Evolutionary conservation across 2,797 vertebrate species (phyloP), one percentile per base, ranked within the genome.

Genomic region (Paguma larvata): DNA sequence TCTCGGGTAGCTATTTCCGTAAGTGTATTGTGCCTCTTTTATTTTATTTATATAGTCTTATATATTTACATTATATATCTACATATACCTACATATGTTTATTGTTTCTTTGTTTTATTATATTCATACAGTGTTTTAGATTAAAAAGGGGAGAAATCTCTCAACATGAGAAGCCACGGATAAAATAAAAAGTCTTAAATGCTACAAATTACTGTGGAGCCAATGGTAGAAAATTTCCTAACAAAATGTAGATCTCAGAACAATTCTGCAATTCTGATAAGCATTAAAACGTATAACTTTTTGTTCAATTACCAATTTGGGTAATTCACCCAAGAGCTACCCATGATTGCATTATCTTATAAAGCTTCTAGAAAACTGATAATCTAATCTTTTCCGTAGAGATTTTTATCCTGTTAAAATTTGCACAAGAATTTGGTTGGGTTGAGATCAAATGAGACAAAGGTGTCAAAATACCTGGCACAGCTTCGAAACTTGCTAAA

Each of bases 61-160:
- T 11, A 4, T 0, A 62, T 59, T 83, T 68, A 56, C 3, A 1
- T 83, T 73, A 59, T 88, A 13, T 80, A 48, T 19, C 32, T 83
- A 63, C 0, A 73, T 56, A 78, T n/a, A 14, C 46, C 73, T 73
- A 75, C 23, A 63, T 44, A 25, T 41, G 3, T 67, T 79, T 62
- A 59, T n/a, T 87, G 19, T 77, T 7, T 92, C 0, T 84, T 94
- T 41, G 56, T 83, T 83, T 72, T 73, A 85, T 80, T 94, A 34
- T 56, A 67, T 86, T 90, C 23, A 70, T 65, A 48, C 94, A 90
- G 41, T 93, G 15, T 5, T 85, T 97, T 86, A 79, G 18, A 51
- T 68, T 87, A 67, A 62, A 92, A 95, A 32, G 27, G 18, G 9
- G 2, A 63, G 23, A 15, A 44, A 63, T 85, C n/a, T 89, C 18